Base-by-base conservation (phyloP, 35 echinoderm and acorn worm species). In the Ophiothrix spiculata region DNA sequence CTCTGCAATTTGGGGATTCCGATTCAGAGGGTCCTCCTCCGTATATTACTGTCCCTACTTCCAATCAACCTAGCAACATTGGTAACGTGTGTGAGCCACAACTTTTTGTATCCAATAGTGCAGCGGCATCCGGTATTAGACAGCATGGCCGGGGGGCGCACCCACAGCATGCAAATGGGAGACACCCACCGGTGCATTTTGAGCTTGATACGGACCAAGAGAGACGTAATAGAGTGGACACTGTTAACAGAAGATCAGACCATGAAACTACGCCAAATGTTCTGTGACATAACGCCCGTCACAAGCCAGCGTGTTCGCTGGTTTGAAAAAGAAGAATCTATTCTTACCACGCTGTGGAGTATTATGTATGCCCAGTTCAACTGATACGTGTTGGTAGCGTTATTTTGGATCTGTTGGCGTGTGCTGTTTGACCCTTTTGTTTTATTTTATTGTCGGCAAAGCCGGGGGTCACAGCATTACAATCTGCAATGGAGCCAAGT, bases 21-120 rank as follows among this genome's bases (percentile, higher is more conserved):
- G 81, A 86, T 80, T 28, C 76, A 38, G 92, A 93, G 77, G 87
- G 80, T 17, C 92, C 92, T 25, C 92, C 92, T 35, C 92, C 92
- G 87, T 93, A 93, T 86, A 84, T 87, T 54, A 90, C 76, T 54
- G 45, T 11, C 45, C 8, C 78, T 85, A 86, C 25, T 75, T 92
- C 74, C 75, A 87, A 32, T n/a, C n/a, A n/a, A 92, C 87, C 49
- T 54, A 92, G 87, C 86, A 92, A 92, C 78, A 77, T 63, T 83
- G 56, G 85, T 45, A 91, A 87, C 81, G 90, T 91, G 91, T 92
- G 91, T 92, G 91, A 88, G 54, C 45, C 45, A 54, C 45, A 54
- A 54, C 45, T 11, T 54, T 54, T 54, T 54, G 45, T 54, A 54
- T 54, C 45, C 21, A 54, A 54, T 54, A 54, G 45, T 54, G 45